A percentile compares a stretch with the other conserved stretches of the same genome.
Conservation (phyloP, 1,140 invertebrate genomes). For the Drosophila oshimai region DNA sequence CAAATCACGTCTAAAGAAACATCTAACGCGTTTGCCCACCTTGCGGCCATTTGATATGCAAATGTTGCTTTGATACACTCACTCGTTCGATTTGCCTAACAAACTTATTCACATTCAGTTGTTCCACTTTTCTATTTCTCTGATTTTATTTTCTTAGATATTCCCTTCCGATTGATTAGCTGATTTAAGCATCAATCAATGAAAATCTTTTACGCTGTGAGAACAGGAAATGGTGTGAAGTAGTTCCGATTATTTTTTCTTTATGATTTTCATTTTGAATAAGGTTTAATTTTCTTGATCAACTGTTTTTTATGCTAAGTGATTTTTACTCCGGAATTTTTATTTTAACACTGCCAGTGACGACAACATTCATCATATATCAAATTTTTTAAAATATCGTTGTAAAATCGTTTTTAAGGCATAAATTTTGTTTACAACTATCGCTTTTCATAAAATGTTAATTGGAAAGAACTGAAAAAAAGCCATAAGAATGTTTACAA, state of each 20-base stretch:
- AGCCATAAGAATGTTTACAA: too few relatives aligned
- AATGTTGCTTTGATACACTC: conserved; percentile 47
- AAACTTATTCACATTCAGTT: not conserved
- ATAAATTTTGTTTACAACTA: too few relatives aligned
- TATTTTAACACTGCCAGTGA: too few relatives aligned
- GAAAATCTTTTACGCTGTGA: conserved; percentile 41
- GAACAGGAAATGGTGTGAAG: not conserved
- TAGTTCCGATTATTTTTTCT: not conserved
- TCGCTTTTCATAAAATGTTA: too few relatives aligned
- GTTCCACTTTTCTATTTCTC: not conserved
- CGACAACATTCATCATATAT: too few relatives aligned
- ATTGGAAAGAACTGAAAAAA: too few relatives aligned
- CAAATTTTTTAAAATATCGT: too few relatives aligned
- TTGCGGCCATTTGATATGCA: conserved; percentile 53
- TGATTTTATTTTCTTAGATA: not conserved
- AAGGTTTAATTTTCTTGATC: too few relatives aligned
- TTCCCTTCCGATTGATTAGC: conserved; percentile 70
- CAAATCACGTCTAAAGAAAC: conserved; percentile 50
- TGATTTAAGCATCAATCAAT: conserved; percentile 69
- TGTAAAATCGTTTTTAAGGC: too few relatives aligned
- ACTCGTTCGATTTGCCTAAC: not conserved
- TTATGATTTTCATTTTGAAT: not conserved
- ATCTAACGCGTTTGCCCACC: conserved; percentile 17
- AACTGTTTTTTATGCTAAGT: too few relatives aligned
- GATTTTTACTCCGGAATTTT: too few relatives aligned